Evolutionary conservation across 2,797 vertebrate species (phyloP), one percentile per base, ranked within the genome.

Genomic region (Neosalanx taihuensis): DNA sequence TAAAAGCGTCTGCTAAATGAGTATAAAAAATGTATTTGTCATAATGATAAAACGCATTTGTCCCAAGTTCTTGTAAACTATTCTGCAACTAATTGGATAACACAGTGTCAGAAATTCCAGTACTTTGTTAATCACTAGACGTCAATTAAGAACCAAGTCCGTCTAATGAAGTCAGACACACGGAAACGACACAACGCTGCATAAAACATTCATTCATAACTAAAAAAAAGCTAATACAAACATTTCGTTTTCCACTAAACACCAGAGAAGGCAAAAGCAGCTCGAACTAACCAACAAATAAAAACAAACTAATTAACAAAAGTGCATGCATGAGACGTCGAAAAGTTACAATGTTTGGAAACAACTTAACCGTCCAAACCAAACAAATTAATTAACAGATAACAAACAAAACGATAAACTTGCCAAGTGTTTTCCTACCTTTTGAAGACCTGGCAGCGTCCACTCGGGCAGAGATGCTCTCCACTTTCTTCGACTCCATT

Each of bases 381-480:
- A 35, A 35, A 35, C 33, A 35, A 46, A 26, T 26, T 26, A 26
- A 26, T 26, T 26, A 26, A 46, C 41, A 46, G 41, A 46, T 46
- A 4, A 4, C 9, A 35, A 63, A 5, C 7, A 17, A 10, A 7
- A 17, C 23, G 6, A 53, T 26, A 53, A 67, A 20, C 78, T 77
- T 81, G 81, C 83, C 74, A 37, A 64, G 18, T 35, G 23, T 85
- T 59, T 84, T 93, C 96, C 95, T 96, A 97, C 97, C 96, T 84
- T 95, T 90, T 81, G 94, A 89, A 67, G 95, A 94, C 74, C 86
- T 87, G 62, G 89, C 86, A 64, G 93, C 91, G 72, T 96, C 95
- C 91, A 95, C 94, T 69, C 89, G 92, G 4, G 88, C 93, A 6
- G 94, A 97, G 71, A 94, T 82, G 89, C 93, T 96, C 64, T 94